Percentiles rank a stretch among this genome's conserved stretches.
phyloP scores from a whole-genome alignment of 2,888 invertebrate genomes.

The Himalopsyche tibetana region DNA sequence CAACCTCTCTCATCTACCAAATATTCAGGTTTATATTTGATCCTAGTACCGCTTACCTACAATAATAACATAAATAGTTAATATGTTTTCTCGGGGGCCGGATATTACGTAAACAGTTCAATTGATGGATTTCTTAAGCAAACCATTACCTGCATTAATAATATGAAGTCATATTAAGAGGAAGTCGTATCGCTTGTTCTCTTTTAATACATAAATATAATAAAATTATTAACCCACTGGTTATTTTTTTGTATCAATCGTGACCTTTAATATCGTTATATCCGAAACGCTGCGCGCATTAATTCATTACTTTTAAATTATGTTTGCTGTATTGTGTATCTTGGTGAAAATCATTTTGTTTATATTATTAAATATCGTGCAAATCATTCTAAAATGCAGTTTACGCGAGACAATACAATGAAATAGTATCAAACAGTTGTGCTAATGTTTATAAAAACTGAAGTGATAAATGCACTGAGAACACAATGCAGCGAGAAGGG shows the following conservation, averaged over 20 bases:
- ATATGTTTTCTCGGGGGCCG: too few relatives aligned
- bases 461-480: slow-evolving; percentile 42
- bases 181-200: too few relatives aligned
- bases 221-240: background rate
- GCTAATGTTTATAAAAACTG: slow-evolving; percentile 38
- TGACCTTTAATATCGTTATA: background rate
- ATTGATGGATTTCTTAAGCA: too few relatives aligned
- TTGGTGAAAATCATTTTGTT: background rate
- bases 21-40: too few relatives aligned
- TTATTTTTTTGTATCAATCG: background rate
- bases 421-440: slow-evolving; percentile 16
- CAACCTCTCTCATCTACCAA: too few relatives aligned
- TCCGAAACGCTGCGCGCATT: background rate
- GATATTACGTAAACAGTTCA: too few relatives aligned
- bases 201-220: background rate
- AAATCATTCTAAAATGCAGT: slow-evolving; percentile 26
- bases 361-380: slow-evolving; percentile 29
- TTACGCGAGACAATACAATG: slow-evolving; percentile 25
- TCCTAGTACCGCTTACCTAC: too few relatives aligned
- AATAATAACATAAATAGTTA: too few relatives aligned
- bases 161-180: too few relatives aligned
- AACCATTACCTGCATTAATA: too few relatives aligned
- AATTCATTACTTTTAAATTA: background rate
- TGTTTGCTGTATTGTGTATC: background rate
- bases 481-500: slow-evolving; percentile 34